These are phyloP conservation scores for Forbesichthys papilliferus DNA, from an alignment of 2,113 vertebrate genomes.

Conservation along the genomic window DNA sequence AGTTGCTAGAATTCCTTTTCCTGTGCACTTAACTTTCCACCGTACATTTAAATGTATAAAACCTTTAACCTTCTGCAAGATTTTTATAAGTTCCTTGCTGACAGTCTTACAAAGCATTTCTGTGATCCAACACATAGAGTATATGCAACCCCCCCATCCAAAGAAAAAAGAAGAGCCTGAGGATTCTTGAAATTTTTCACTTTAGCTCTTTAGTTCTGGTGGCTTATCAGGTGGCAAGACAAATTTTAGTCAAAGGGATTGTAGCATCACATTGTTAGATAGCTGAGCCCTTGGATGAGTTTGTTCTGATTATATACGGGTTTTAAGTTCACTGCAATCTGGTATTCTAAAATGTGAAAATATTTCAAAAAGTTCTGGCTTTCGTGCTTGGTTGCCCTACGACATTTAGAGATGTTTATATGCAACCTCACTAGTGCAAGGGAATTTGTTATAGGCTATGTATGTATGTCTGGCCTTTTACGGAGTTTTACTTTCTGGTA, in stretches of 20 bases:
- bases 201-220: constrained; percentile 14
- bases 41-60: neutral
- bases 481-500: neutral
- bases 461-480: constrained; percentile 6
- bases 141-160: neutral
- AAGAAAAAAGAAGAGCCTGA: neutral
- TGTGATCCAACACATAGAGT: too few relatives aligned
- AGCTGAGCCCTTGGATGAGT: constrained; percentile 28
- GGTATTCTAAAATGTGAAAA: constrained; percentile 26
- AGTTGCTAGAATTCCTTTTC: too few relatives aligned
- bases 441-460: neutral
- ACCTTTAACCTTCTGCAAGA: neutral
- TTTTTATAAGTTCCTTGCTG: neutral
- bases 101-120: neutral
- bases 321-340: constrained; percentile 13
- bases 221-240: constrained; percentile 22
- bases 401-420: constrained; percentile 29
- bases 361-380: constrained; percentile 29
- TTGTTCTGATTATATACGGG: constrained; percentile 61
- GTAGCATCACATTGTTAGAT: neutral
- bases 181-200: constrained; percentile 29
- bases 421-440: constrained; percentile 7
- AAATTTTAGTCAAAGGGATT: neutral
- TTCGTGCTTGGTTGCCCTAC: constrained; percentile 3
- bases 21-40: neutral